Evolutionary conservation across 1,140 invertebrate species (phyloP).

Genomic region (Phymorhynchus buccinoides): DNA sequence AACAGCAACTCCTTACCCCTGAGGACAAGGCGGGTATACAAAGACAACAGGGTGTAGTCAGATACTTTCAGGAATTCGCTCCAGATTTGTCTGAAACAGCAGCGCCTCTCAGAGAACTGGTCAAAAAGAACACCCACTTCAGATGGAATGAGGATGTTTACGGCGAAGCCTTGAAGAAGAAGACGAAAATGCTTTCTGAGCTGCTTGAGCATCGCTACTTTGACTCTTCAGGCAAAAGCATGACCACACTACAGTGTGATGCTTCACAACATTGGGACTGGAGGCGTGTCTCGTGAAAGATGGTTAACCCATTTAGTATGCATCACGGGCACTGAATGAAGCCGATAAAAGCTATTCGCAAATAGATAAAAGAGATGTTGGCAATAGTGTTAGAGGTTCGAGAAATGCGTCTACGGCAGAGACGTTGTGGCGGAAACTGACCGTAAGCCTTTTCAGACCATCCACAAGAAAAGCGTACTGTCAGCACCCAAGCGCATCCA

Average conservation of each 20-base stretch:
- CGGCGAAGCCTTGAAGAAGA: conserved; percentile 14
- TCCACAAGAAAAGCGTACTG: conserved; percentile 45
- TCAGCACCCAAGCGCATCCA: conserved; percentile 49
- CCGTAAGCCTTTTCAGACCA: conserved; percentile 48
- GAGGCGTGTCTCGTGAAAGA: not conserved
- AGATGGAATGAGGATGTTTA: conserved; percentile 33
- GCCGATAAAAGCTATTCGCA: conserved; percentile 69
- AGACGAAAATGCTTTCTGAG: not conserved
- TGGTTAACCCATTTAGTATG: conserved; percentile 68
- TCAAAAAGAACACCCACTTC: conserved; percentile 42
- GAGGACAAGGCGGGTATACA: conserved; percentile 40
- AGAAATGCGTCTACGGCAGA: conserved; percentile 70
- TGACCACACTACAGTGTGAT: not conserved
- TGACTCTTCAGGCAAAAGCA: not conserved
- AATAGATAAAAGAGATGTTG: conserved; percentile 74
- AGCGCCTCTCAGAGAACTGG: conserved; percentile 46
- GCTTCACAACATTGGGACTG: conserved; percentile 31
- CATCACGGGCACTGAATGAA: conserved; percentile 64
- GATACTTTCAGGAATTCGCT: conserved; percentile 65
- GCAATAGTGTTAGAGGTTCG: conserved; percentile 71
- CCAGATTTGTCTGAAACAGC: conserved; percentile 67
- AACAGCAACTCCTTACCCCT: conserved; percentile 35
- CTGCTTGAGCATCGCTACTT: not conserved
- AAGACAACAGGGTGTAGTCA: conserved; percentile 66
- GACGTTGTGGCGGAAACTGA: conserved; percentile 43